Evolutionary conservation across 2,113 vertebrate genomes (phyloP).

Genomic region (Neolamprologus variostigma): DNA sequence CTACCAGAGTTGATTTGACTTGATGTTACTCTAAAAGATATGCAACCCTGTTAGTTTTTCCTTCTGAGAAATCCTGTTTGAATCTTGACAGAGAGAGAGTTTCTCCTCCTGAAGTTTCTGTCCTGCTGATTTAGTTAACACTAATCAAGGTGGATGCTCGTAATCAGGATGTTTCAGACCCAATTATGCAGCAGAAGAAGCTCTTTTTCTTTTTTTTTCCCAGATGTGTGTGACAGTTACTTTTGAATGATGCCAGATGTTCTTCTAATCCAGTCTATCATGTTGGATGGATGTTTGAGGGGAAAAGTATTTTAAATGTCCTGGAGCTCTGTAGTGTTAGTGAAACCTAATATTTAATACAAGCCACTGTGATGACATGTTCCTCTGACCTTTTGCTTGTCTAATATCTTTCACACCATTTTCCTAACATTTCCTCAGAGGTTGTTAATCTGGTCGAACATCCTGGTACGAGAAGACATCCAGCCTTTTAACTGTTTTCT

Average conservation of each 20-base stretch:
- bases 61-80: constrained; percentile 7
- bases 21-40: constrained; percentile 1
- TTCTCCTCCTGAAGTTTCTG: constrained; percentile 20
- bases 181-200: not conserved
- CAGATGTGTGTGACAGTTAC: not conserved
- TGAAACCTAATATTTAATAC: not conserved
- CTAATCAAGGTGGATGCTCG: not conserved
- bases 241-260: not conserved
- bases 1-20: not conserved
- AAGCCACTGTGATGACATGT: not conserved
- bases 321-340: not conserved
- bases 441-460: not conserved
- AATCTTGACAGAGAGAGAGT: constrained; percentile 15
- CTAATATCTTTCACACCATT: not conserved
- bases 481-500: constrained; percentile 21
- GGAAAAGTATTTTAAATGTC: accelerated
- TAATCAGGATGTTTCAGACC: constrained; percentile 5
- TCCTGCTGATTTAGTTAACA: constrained; percentile 37
- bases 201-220: not conserved
- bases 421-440: not conserved
- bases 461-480: constrained; percentile 17
- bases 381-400: not conserved
- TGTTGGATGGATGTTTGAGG: not conserved
- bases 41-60: not conserved
- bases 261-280: not conserved